Evolutionary conservation across 1,140 invertebrate species (phyloP), one percentile per base, ranked within the genome.

Genomic region (Heliothis subflexa): DNA sequence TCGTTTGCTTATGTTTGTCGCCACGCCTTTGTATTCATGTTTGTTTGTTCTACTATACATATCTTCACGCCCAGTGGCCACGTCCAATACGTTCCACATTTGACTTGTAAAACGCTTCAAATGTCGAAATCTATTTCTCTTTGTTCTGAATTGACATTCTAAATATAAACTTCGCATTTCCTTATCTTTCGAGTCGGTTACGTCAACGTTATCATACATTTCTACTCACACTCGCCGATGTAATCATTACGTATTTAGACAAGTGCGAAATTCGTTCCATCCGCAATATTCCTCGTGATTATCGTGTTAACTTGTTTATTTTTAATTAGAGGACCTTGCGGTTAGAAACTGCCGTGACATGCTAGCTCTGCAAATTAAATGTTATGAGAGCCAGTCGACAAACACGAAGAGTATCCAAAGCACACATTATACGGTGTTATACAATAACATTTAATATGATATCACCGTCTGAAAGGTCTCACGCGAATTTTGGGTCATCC

Each of bases 381-480:
- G 66, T 70, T 70, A 52, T 50, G 47, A 49, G 66, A 50, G 45
- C 47, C 47, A 70, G 47, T 70, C 66, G 66, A 70, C 66, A 49
- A 70, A 50, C 66, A 70, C 66, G 45, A 70, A 70, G 47, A 50
- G 18, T 50, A 70, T 70, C 45, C 47, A 52, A 50, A 16, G 40
- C 62, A 47, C 40, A 66, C 40, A 66, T 70, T 70, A 70, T 50
- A 49, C 66, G 21, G 47, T 70, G 66, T 70, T 78, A 81, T 78
- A 81, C 61, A 81, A 81, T 75, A 62, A 57, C 70, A 64, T 57
- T 68, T 80, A 74, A 75, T 80, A 70, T 75, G 75, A 78, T 75
- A 78, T 73, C 73, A 76, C 72, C 50, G 52, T 64, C 18, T 13
- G 47, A 50, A 70, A 70, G 66, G 52, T 71, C 68, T 54, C 68